Evolutionary conservation across 2,797 vertebrate genomes (phyloP).

Genomic region (Artibeus jamaicensis): DNA sequence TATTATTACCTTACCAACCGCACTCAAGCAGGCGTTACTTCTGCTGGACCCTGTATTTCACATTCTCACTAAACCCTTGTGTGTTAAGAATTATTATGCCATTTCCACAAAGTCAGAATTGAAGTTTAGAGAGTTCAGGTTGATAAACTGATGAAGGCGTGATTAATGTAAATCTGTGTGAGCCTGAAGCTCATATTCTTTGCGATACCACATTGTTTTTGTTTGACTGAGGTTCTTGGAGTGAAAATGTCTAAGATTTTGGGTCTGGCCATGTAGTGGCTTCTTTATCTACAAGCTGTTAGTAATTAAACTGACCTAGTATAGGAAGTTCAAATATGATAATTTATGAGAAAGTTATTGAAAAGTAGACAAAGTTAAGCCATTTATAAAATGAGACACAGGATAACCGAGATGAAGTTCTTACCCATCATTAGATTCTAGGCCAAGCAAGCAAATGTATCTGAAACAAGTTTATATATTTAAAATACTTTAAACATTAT

Average conservation of each 20-base stretch:
- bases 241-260: neutral
- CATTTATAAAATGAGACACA: slow-evolving; percentile 28
- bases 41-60: neutral
- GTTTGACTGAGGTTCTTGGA: neutral
- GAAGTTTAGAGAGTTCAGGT: neutral
- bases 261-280: neutral
- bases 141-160: neutral
- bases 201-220: neutral
- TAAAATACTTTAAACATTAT: slow-evolving; percentile 29
- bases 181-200: neutral
- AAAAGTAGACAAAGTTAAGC: neutral
- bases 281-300: neutral
- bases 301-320: neutral
- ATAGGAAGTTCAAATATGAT: neutral
- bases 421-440: neutral
- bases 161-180: neutral
- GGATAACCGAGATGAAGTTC: neutral
- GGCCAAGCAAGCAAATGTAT: neutral
- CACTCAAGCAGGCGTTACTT: too few species aligned
- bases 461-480: neutral
- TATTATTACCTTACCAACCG: too few species aligned
- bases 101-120: neutral
- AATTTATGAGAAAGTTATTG: neutral
- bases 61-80: neutral
- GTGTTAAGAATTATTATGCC: neutral